Conservation (phyloP, 2,888 invertebrate genomes). For the Drosophila longiperda region DNA sequence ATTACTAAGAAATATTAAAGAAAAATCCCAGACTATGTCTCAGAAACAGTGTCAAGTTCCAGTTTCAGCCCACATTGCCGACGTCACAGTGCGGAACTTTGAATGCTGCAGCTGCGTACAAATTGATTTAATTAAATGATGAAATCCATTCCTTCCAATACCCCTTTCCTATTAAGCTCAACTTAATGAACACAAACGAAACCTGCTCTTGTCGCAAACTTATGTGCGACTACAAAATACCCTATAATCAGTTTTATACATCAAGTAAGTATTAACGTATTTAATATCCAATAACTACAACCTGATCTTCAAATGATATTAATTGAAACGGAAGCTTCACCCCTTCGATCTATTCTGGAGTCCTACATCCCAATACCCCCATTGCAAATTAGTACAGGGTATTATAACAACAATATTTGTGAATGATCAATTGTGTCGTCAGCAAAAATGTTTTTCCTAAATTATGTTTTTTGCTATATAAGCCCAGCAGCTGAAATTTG, state of each 20-base stretch:
- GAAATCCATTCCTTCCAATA: background rate
- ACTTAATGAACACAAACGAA: conserved; percentile 21
- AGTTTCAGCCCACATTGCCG: conserved; percentile 18
- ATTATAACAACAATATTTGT: conserved; percentile 46
- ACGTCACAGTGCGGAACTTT: conserved; percentile 56
- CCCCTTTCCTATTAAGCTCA: background rate
- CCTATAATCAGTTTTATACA: background rate
- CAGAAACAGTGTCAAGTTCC: conserved; percentile 31
- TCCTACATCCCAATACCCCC: too few species aligned
- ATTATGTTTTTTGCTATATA: conserved; percentile 17
- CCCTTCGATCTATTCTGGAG: background rate
- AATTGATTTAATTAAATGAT: conserved; percentile 57
- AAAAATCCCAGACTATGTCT: conserved; percentile 35
- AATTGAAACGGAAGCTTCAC: background rate
- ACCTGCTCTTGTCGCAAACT: background rate
- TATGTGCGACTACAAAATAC: conserved; percentile 4
- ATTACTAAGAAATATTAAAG: conserved; percentile 6
- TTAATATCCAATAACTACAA: background rate
- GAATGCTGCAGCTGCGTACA: conserved; percentile 53
- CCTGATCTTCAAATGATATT: background rate
- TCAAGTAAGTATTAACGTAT: background rate
- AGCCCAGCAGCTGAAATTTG: conserved; percentile 10
- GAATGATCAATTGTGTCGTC: conserved; percentile 56
- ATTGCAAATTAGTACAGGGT: conserved; percentile 7
- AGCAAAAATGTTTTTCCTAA: conserved; percentile 50